phyloP scores from a whole-genome alignment of 2,888 invertebrate genomes.

The Plagiodera versicolora region DNA sequence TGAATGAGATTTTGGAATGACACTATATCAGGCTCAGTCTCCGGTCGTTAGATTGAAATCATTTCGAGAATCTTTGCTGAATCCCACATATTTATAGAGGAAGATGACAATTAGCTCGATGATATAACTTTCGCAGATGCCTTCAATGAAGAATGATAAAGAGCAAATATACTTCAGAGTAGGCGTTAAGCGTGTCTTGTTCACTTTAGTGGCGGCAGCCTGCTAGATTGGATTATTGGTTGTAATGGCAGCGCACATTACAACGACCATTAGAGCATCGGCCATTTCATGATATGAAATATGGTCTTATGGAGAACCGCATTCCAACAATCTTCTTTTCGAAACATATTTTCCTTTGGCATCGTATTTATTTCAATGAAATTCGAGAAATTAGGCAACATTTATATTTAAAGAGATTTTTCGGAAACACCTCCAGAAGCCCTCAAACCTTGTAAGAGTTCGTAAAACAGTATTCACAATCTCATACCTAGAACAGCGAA shows the following conservation, averaged over 20 bases:
- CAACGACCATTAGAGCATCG: slow-evolving; percentile 41
- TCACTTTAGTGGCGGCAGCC: slow-evolving; percentile 36
- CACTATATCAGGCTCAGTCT: no score
- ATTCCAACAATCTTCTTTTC: neutral
- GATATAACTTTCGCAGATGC: slow-evolving; percentile 23
- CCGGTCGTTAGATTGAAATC: no score
- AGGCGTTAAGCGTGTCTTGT: slow-evolving; percentile 45
- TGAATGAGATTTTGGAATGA: no score
- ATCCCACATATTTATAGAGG: neutral
- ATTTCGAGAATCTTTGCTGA: neutral
- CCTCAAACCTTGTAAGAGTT: no score
- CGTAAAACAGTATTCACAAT: no score
- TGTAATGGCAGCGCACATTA: slow-evolving; percentile 40
- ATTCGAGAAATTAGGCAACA: no score
- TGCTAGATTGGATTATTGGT: slow-evolving; percentile 42
- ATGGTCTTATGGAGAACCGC: neutral
- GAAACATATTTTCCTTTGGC: neutral
- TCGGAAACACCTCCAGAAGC: no score
- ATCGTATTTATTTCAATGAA: no score
- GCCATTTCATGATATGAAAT: slow-evolving; percentile 26
- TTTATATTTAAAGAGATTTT: no score
- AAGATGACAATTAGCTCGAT: neutral
- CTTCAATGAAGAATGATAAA: slow-evolving; percentile 16
- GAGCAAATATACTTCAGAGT: slow-evolving; percentile 28
- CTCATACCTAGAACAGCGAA: no score